These are phyloP conservation scores for Tridacna crocea DNA, from an alignment of 2,888 invertebrate genomes.

Conservation along the genomic window DNA sequence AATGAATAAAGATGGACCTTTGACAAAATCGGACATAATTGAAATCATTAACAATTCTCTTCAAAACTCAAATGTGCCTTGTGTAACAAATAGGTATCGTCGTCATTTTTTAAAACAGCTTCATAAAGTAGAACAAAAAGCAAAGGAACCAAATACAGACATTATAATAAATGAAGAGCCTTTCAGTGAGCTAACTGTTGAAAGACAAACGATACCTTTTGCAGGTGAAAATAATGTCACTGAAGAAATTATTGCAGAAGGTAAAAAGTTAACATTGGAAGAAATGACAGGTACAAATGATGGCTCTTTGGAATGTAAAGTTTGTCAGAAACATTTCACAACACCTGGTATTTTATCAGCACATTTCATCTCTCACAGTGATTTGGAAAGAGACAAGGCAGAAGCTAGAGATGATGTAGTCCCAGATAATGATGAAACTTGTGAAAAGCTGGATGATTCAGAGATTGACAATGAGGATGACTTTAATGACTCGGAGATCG, in stretches of 20 bases:
- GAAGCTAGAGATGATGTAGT: background rate
- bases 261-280: background rate
- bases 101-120: constrained; percentile 43
- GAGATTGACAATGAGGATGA: background rate
- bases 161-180: background rate
- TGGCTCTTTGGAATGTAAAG: constrained; percentile 1
- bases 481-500: background rate
- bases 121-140: constrained; percentile 16
- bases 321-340: constrained; percentile 11
- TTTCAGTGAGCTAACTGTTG: background rate
- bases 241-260: background rate
- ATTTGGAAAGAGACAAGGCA: constrained; percentile 34
- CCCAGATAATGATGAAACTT: background rate
- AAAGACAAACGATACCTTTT: background rate
- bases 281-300: background rate
- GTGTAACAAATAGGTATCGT: constrained; percentile 42
- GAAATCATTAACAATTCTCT: constrained; percentile 27
- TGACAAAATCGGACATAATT: constrained; percentile 11
- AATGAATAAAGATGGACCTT: background rate
- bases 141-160: background rate
- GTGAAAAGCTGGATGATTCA: background rate
- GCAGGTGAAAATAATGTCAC: background rate
- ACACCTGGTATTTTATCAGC: constrained; percentile 25
- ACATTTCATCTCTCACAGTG: constrained; percentile 42
- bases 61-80: constrained; percentile 25